phyloP scores from a whole-genome alignment of 2,797 vertebrate species.

The Nyctalus aviator region DNA sequence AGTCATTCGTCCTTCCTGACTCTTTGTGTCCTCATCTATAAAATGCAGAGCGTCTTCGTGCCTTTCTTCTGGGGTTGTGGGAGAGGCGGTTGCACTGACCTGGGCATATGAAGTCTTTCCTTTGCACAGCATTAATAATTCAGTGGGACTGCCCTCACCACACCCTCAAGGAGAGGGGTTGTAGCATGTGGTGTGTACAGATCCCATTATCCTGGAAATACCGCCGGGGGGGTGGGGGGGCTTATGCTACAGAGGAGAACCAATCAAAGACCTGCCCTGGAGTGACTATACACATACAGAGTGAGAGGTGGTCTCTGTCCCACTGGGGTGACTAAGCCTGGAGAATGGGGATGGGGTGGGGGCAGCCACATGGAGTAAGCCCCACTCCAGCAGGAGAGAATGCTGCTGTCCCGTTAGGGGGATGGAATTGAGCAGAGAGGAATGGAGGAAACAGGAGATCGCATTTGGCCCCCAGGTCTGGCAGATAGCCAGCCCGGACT shows the following conservation, averaged over 20 bases:
- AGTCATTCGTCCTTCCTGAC: neutral
- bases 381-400: neutral
- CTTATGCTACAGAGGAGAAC: neutral
- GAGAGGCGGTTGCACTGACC: neutral
- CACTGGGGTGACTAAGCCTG: fast-evolving
- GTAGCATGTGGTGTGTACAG: neutral
- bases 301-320: neutral
- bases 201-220: neutral
- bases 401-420: too few species aligned
- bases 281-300: neutral
- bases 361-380: neutral
- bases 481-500: neutral
- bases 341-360: neutral
- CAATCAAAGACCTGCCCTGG: neutral
- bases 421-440: fast-evolving
- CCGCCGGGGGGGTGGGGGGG: fast-evolving
- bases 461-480: neutral
- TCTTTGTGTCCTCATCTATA: neutral
- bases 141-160: neutral
- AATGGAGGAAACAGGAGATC: neutral
- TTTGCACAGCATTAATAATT: neutral
- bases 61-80: neutral
- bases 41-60: fast-evolving
- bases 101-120: fast-evolving
- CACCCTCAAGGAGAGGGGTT: fast-evolving